Conservation (phyloP, 2,113 vertebrate species). For the Panurus biarmicus region DNA sequence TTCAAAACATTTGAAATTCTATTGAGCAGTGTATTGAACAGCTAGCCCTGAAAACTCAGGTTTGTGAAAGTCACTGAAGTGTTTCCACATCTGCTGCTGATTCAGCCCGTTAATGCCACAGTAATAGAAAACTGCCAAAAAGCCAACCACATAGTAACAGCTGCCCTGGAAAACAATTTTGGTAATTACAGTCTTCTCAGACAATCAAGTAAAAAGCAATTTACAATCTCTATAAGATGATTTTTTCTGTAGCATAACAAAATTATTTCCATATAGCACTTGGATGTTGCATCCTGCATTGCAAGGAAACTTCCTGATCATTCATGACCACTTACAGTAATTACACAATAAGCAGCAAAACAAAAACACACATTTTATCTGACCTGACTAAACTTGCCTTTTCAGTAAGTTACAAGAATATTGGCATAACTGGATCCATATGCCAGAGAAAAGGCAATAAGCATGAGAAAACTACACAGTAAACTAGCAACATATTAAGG, state of each 20-base stretch:
- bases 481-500: background rate
- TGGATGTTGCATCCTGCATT: background rate
- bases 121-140: background rate
- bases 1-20: background rate
- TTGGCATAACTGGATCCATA: background rate
- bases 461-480: background rate
- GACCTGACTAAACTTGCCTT: background rate
- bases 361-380: background rate
- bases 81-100: background rate
- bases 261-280: background rate
- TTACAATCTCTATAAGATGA: background rate
- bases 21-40: background rate
- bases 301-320: background rate
- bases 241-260: background rate
- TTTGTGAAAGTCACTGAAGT: background rate
- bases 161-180: background rate
- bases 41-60: background rate
- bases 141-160: background rate
- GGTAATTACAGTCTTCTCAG: background rate
- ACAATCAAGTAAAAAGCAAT: background rate
- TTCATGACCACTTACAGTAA: background rate
- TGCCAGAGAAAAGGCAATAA: background rate
- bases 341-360: background rate
- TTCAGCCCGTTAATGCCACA: background rate
- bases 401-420: background rate